These are phyloP conservation scores for Sesia apiformis DNA, from an alignment of 2,888 invertebrate species.

Conservation along the genomic window DNA sequence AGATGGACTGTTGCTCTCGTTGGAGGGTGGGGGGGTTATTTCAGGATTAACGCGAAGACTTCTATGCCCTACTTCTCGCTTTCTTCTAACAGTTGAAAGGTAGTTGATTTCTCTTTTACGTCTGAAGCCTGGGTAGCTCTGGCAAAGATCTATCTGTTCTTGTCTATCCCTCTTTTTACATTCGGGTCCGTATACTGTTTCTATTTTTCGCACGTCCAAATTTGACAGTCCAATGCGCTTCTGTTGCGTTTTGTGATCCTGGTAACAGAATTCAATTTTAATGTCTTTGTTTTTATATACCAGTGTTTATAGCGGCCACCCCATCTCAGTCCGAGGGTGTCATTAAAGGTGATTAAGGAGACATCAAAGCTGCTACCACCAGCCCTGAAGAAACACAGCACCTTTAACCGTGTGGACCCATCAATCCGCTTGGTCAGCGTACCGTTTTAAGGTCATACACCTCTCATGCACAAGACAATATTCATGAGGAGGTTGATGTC, in stretches of 20 bases:
- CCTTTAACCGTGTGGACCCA: too few relatives aligned
- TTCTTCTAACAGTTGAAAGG: background rate
- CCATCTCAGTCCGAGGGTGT: too few relatives aligned
- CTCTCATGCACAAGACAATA: too few relatives aligned
- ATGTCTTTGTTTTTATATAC: background rate
- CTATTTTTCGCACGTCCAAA: conserved; percentile 42
- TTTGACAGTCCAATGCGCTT: conserved; percentile 28
- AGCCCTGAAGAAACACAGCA: too few relatives aligned
- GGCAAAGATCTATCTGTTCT: conserved; percentile 50
- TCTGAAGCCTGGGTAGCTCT: conserved; percentile 41
- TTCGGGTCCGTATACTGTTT: conserved; percentile 44
- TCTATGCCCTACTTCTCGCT: conserved; percentile 9
- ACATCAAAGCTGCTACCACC: too few relatives aligned
- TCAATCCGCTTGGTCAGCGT: too few relatives aligned
- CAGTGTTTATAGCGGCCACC: too few relatives aligned
- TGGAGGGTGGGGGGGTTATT: conserved; percentile 40
- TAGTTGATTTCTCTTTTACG: conserved; percentile 18
- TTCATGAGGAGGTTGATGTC: too few relatives aligned
- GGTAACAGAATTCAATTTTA: conserved; percentile 11
- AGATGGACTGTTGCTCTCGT: too few relatives aligned
- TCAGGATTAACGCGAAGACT: conserved; percentile 47
- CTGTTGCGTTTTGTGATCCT: conserved; percentile 34
- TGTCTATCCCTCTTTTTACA: conserved; percentile 42
- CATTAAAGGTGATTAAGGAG: too few relatives aligned
- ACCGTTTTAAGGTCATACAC: too few relatives aligned